Evolutionary conservation across 2,113 vertebrate genomes (phyloP), one percentile per base, ranked within the genome.

Genomic region (Callionymus lyra): DNA sequence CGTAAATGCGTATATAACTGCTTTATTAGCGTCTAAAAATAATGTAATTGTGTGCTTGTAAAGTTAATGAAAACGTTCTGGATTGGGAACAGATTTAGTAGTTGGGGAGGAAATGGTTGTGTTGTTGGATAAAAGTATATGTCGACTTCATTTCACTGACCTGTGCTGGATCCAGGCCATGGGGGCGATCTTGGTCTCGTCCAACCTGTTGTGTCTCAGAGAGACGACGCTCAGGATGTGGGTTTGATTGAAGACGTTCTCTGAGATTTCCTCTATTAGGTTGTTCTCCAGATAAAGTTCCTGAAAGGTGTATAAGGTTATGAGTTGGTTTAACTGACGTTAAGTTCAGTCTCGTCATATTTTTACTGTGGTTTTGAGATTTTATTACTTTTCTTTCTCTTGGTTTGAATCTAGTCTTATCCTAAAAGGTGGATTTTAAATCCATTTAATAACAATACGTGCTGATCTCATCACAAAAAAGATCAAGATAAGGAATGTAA

Each of bases 201-300:
- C 93, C 59, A 99, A 75, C 63, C 86, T 86, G 77, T 99, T 98
- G 35, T 96, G 82, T 50, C 88, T 82, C 45, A 99, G 68, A 53
- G 89, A 87, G 52, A 99, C 71, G 13, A 92, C 62, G 8, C 90
- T 93, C 46, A 99, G 89, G 60, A 78, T 90, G 47, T 53, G 81
- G 37, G 89, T 94, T 10, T 87, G 79, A 58, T 97, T 97, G 55
- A 99, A 95, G 67, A 84, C 87, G 6, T 81, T 74, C 61, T 92
- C 92, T 47, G 89, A 88, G 60, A 99, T 93, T 74, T 99, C 94
- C 80, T 98, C 94, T 43, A 99, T 95, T 52, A 89, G 74, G 53
- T 99, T 99, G 65, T 90, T 88, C 83, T 97, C 93, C 39, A 99
- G 79, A 47, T 98, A 82, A 27, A 99, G 61, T 72, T 99, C 95